Conservation (phyloP, 2,888 invertebrate genomes). For the Acanthosepion lycidas region DNA sequence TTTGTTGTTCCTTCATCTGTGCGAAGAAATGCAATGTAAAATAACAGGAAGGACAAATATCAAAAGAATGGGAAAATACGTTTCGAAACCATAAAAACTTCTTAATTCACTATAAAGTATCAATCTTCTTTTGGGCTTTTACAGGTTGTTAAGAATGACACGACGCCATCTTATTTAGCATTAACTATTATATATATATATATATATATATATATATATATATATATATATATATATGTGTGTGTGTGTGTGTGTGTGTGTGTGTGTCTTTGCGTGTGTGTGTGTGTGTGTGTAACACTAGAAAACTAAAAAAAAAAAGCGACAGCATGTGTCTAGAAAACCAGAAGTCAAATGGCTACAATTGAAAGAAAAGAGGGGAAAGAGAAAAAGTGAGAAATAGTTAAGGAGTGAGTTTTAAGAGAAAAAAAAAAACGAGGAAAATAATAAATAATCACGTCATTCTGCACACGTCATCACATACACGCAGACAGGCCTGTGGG, state of each 20-base stretch:
- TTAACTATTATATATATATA: neutral
- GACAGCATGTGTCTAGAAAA: no score
- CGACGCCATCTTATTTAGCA: neutral
- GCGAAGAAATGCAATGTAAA: neutral
- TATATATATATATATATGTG: no score
- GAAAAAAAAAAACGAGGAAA: no score
- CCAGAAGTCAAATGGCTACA: no score
- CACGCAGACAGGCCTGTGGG: no score
- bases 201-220: neutral
- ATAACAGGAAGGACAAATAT: neutral
- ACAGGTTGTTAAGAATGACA: neutral
- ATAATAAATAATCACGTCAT: no score
- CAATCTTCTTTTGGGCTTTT: neutral
- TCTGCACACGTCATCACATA: no score
- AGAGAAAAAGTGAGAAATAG: no score
- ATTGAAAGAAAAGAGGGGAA: no score
- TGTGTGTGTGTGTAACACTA: no score
- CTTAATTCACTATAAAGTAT: neutral
- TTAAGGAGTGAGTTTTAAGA: no score
- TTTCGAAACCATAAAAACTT: neutral
- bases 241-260: neutral
- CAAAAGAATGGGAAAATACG: neutral
- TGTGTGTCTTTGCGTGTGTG: neutral
- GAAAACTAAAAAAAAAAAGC: no score
- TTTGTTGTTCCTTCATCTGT: neutral